Base-by-base conservation (phyloP, 1,140 invertebrate genomes). In the Andricus grossulariae region DNA sequence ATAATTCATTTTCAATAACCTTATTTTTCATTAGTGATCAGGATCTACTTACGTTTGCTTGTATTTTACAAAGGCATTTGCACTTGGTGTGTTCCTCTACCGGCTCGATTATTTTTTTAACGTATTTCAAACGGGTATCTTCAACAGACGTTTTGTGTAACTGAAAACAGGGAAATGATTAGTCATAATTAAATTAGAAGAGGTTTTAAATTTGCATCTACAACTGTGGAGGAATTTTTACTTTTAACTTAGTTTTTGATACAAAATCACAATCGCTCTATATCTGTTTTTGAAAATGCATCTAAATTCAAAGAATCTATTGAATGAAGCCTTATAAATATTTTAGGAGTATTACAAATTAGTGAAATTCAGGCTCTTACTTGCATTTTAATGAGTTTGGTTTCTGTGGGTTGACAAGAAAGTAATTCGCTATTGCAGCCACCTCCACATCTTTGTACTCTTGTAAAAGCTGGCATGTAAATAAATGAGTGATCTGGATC, bases 401-500 rank as follows among this genome's bases (percentile, higher is more conserved):
- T 88, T 57, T 88, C 88, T 13, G 85, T 92, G 2, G 95, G 93
- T 78, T 95, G 94, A 83, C 95, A 96, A 8, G 90, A 90, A 12
- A 95, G 90, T 55, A 94, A 81, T 16, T 89, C 82, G 70, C 93
- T 93, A 1, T 88, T 86, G 82, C 95, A 96, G 85, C 95, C 96
- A 5, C 95, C 95, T 12, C 94, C 93, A 85, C 95, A 96, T 78
- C 94, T 92, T 76, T 94, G 93, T 2, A 96, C 88, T 55, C 94
- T 84, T 1, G 94, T 95, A 82, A 95, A 96, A 25, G 90, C 85
- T 0, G 95, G 95, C 78, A 91, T 93, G 76, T 94, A 94, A 32
- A 94, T 85, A 8, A 92, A 85, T 54, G 92, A 91, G 3, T 92
- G 90, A 81, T 95, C 93, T 0, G 79, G 79, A 13, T 83, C 79